phyloP scores from a whole-genome alignment of 2,888 invertebrate genomes.

The Teleiodes luculella region DNA sequence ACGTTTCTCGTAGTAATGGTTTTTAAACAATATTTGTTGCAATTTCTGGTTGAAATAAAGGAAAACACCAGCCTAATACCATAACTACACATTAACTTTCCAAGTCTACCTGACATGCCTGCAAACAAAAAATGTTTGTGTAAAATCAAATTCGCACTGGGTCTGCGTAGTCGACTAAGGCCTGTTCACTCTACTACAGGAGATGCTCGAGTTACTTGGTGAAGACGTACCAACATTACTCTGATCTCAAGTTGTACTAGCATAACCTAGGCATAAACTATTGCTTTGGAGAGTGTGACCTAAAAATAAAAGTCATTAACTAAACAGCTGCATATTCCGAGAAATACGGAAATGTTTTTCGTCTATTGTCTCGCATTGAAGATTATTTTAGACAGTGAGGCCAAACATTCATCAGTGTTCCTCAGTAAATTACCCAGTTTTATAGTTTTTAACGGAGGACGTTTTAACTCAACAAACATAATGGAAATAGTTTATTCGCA shows the following conservation, averaged over 20 bases:
- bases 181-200: too few relatives aligned
- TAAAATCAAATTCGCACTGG: too few relatives aligned
- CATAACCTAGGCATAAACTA: not conserved
- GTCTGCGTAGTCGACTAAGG: too few relatives aligned
- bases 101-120: too few relatives aligned
- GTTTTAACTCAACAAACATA: not conserved
- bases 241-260: too few relatives aligned
- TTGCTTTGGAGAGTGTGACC: not conserved
- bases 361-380: not conserved
- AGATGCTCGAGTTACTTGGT: too few relatives aligned
- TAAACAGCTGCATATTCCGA: not conserved
- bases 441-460: not conserved
- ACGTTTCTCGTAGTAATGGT: not conserved
- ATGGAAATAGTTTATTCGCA: not conserved
- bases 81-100: too few relatives aligned
- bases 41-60: too few relatives aligned
- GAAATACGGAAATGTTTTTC: not conserved
- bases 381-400: not conserved
- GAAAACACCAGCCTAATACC: too few relatives aligned
- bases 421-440: not conserved
- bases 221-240: too few relatives aligned
- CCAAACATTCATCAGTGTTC: not conserved
- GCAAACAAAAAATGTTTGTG: too few relatives aligned
- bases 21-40: too few relatives aligned
- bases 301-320: not conserved